phyloP scores from a whole-genome alignment of 1,140 invertebrate genomes.

The Papilio polytes region DNA sequence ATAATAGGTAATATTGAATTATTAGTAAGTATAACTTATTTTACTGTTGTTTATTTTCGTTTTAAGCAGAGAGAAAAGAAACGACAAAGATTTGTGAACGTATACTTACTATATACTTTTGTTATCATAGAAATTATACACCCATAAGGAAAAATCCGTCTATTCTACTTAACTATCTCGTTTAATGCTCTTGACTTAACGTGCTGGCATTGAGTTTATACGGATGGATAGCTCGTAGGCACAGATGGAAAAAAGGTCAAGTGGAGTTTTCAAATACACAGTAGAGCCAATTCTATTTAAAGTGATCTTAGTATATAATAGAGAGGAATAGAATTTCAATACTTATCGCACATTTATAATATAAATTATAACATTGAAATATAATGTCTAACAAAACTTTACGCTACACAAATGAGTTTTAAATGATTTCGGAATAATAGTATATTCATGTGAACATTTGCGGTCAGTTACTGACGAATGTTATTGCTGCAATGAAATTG shows the following conservation, averaged over 20 bases:
- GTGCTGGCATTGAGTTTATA: conserved; percentile 26
- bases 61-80: background rate
- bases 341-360: background rate
- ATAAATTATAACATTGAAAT: background rate
- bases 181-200: conserved; percentile 22
- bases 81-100: background rate
- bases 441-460: background rate
- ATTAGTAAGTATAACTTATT: too few relatives aligned
- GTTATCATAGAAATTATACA: conserved; percentile 11
- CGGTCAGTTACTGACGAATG: conserved; percentile 1
- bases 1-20: background rate
- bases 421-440: background rate
- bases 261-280: conserved; percentile 27
- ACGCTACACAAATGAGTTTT: background rate
- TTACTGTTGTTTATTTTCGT: too few relatives aligned
- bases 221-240: conserved; percentile 20
- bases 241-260: conserved; percentile 27
- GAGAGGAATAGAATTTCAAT: background rate
- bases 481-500: conserved; percentile 3
- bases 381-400: background rate
- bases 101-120: background rate
- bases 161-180: conserved; percentile 11
- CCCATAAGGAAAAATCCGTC: background rate
- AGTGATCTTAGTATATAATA: background rate
- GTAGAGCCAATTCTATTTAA: conserved; percentile 14